Evolutionary conservation across 2,113 vertebrate species (phyloP).

Genomic region (Dromaius novaehollandiae): DNA sequence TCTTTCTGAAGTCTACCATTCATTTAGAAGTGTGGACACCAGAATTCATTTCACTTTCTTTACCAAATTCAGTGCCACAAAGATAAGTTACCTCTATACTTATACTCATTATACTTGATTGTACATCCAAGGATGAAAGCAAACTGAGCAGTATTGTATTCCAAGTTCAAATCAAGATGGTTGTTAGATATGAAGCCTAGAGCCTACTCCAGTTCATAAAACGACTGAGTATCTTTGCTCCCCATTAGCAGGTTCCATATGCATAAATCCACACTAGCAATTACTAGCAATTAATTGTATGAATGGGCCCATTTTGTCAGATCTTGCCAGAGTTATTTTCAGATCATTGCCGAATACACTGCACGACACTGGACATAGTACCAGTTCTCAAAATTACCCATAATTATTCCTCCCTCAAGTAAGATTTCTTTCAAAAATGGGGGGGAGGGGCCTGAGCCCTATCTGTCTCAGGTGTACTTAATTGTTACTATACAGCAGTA

Average conservation of each 20-base stretch:
- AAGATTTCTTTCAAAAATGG: neutral
- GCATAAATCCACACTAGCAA: accelerated
- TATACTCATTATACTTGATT: neutral
- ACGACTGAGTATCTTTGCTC: neutral
- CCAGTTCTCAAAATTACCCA: neutral
- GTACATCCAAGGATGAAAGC: neutral
- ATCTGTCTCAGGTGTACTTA: neutral
- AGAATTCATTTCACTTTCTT: neutral
- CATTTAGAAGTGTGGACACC: accelerated
- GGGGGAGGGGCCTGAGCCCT: neutral
- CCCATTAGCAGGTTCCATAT: neutral
- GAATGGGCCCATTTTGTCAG: neutral
- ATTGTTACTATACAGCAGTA: neutral
- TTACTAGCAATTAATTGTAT: neutral
- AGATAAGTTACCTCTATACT: neutral
- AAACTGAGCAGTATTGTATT: neutral
- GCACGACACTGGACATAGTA: neutral
- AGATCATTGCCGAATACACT: neutral
- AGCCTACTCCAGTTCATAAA: neutral
- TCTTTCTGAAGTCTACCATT: neutral
- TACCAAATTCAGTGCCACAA: neutral
- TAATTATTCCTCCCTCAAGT: neutral
- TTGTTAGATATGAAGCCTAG: neutral
- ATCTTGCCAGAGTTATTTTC: neutral
- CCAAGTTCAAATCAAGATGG: neutral